phyloP scores from a whole-genome alignment of 1,140 invertebrate genomes.

The Pogonomyrmex californicus region DNA sequence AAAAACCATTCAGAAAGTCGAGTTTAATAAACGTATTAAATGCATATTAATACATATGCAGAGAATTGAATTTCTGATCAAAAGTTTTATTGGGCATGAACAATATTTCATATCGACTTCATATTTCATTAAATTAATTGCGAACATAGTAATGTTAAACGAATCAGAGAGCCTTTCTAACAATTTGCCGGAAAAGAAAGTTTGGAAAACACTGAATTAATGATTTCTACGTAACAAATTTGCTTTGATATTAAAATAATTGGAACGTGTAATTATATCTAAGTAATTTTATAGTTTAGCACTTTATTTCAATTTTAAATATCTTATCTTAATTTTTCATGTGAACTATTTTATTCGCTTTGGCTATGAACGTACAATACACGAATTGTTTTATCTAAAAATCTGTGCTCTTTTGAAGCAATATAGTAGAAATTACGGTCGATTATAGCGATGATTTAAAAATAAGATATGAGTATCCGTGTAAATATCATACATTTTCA shows the following conservation, averaged over 20 bases:
- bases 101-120: background rate
- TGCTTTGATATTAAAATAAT: constrained; percentile 23
- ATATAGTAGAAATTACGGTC: background rate
- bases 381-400: constrained; percentile 3
- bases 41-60: background rate
- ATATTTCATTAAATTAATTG: constrained; percentile 2
- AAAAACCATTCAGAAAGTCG: background rate
- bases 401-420: background rate
- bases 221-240: constrained; percentile 18
- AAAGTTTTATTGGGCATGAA: background rate
- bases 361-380: background rate
- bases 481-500: constrained; percentile 10
- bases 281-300: background rate
- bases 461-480: background rate
- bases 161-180: constrained; percentile 10
- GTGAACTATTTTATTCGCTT: constrained; percentile 20
- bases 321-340: constrained; percentile 7
- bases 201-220: constrained; percentile 23
- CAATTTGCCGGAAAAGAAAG: constrained; percentile 39
- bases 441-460: background rate
- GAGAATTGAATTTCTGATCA: background rate
- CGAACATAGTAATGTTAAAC: background rate
- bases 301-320: constrained; percentile 35
- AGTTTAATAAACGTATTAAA: background rate
- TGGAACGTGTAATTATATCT: constrained; percentile 47